phyloP scores from a whole-genome alignment of 2,888 invertebrate species.

The Ethmia dodecea region DNA sequence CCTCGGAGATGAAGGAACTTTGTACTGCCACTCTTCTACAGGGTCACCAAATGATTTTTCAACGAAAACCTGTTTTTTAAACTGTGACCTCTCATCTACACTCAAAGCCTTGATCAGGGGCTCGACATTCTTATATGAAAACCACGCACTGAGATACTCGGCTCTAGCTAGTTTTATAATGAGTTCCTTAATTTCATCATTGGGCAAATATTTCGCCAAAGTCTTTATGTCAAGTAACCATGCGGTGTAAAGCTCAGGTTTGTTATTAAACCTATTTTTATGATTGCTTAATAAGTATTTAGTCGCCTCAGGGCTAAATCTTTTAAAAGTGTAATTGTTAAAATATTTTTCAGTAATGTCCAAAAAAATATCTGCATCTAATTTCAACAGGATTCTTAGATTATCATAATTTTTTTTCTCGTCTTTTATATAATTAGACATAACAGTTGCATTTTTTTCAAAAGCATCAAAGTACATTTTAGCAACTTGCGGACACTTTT shows the following conservation, averaged over 20 bases:
- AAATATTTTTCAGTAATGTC: slow-evolving; percentile 26
- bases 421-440: slow-evolving; percentile 24
- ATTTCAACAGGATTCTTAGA: too few species aligned
- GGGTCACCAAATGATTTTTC: slow-evolving; percentile 22
- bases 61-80: slow-evolving; percentile 31
- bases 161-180: slow-evolving; percentile 24
- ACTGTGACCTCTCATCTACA: slow-evolving; percentile 20
- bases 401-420: slow-evolving; percentile 29
- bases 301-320: slow-evolving; percentile 20
- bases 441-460: slow-evolving; percentile 22
- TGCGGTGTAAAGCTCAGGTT: slow-evolving; percentile 27
- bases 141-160: slow-evolving; percentile 20
- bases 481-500: slow-evolving; percentile 34
- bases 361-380: too few species aligned
- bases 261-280: slow-evolving; percentile 22
- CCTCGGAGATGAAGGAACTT: slow-evolving; percentile 19
- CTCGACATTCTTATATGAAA: slow-evolving; percentile 24
- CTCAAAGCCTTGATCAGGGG: slow-evolving; percentile 25
- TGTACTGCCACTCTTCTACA: slow-evolving; percentile 29
- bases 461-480: slow-evolving; percentile 39
- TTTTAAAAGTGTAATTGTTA: slow-evolving; percentile 3
- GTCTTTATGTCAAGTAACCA: slow-evolving; percentile 21
- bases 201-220: slow-evolving; percentile 19
- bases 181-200: slow-evolving; percentile 24
- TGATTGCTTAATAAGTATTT: slow-evolving; percentile 22